Evolutionary conservation across 1,140 invertebrate species (phyloP), one percentile per base, ranked within the genome.

Genomic region (Drosophila grimshawi): DNA sequence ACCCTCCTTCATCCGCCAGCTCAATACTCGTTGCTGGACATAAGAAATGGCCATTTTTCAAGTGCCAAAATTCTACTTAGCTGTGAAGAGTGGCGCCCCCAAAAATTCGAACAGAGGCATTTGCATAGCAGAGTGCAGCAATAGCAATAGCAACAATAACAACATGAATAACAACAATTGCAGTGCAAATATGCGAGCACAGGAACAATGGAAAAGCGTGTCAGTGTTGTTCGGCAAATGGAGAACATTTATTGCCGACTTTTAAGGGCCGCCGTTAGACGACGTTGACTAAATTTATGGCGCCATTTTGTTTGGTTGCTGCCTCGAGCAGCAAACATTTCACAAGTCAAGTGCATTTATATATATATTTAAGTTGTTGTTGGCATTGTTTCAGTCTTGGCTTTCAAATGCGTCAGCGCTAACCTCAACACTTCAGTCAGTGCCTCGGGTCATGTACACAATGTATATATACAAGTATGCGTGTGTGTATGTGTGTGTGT

Each of bases 61-160:
- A 86, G 83, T 86, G 81, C 81, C 81, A 85, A 86, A 85, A 86
- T 78, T 77, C 81, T 69, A 85, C 81, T 85, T 85, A 86, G 85
- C 71, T 75, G 80, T 52, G 69, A 82, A 78, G 75, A 77, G 80
- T 69, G 51, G 49, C 55, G 61, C 72, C 53, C 53, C 51, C 57
- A 45, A 61, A 8, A 62, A 19, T 19, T 19, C 19, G 2, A 19
- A 45, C 71, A 63, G 19, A 75, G 61, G 52, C 74, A 78, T 76
- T 85, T 83, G 76, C 80, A 85, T 67, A 69, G 66, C 63, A 35
- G 56, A 48, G 11, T 49, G 61, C 5, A 53, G 39, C 51, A 45
- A 61, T 5, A 55, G 46, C 43, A 59, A 51, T 32, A 11, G 35
- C 43, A 46, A 49, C 27, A 46, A 51, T 49, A 43, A 49, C 6